Evolutionary conservation across 2,113 vertebrate genomes (phyloP), one percentile per base, ranked within the genome.

Genomic region (Aegypius monachus): DNA sequence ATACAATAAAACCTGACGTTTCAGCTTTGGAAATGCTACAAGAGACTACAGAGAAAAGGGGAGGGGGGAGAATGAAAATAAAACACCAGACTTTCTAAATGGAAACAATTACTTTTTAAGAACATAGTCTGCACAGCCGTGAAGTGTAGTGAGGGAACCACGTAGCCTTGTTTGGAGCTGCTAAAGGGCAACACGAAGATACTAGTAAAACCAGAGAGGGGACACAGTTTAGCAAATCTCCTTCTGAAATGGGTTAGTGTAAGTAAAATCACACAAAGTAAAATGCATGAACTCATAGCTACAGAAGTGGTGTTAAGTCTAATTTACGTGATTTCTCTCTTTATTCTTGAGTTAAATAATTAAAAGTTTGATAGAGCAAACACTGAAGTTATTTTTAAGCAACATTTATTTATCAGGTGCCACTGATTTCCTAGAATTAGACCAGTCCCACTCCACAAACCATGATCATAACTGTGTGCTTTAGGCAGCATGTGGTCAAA

Each of bases 11-110:
- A 99, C 99, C 98, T 99, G 99, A 63, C 99, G 98, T 98, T 99
- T 99, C 90, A 99, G 99, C 98, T 99, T 99, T 92, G 99, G 99
- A 97, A 99, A 99, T 94, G 99, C 99, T 98, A 99, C 99, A 98
- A 99, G 98, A 97, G 99, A 99, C 99, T 99, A 96, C 66, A 80
- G 50, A 94, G 92, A 88, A 90, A 88, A 95, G 48, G 91, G 94
- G 50, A 79, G 47, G 71, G 72, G 77, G 79, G 91, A 96, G 83
- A 94, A 86, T 83, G 92, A 96, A 84, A 98, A 97, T 96, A 94
- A 95, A 92, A 86, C 84, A 95, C 66, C 89, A 91, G 47, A 93
- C 29, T 88, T 96, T 92, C 81, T 93, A 82, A 87, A 86, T 45
- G 13, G 48, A 93, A 94, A 72, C 71, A 92, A 72, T 56, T 89